Percentiles rank a stretch among this genome's conserved stretches.
Conservation (phyloP, 2,797 vertebrate species). For the Pipistrellus pipistrellus region DNA sequence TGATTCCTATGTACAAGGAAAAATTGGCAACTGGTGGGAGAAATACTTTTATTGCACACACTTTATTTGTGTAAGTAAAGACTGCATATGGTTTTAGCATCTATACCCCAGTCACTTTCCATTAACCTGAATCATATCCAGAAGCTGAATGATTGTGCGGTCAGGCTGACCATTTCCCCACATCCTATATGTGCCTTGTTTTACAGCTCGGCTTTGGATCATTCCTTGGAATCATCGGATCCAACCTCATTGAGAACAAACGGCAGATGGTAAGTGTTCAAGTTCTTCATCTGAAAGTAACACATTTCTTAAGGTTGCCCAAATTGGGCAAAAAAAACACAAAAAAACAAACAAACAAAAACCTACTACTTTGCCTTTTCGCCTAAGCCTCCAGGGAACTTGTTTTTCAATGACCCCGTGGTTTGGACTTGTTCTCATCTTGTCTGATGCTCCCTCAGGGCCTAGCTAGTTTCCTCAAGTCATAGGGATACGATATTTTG, state of each 20-base stretch:
- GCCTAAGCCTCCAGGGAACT: conserved; percentile 19
- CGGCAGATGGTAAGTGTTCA: conserved; percentile 97
- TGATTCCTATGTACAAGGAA: conserved; percentile 61
- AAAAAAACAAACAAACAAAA: background rate
- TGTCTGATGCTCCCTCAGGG: background rate
- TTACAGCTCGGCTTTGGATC: conserved; percentile 98
- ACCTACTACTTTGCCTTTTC: conserved; percentile 1
- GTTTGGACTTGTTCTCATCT: conserved; percentile 30
- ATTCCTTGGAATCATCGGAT: conserved; percentile 98
- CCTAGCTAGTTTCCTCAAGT: background rate
- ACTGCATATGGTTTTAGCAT: conserved; percentile 25
- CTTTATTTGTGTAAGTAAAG: conserved; percentile 62
- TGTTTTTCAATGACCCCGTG: conserved; percentile 41
- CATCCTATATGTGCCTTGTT: conserved; percentile 73
- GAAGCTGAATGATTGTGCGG: background rate
- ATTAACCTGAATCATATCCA: conserved; percentile 29
- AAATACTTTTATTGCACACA: conserved; percentile 41
- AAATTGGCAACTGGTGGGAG: conserved; percentile 56
- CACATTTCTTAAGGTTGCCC: conserved; percentile 32
- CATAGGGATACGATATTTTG: background rate
- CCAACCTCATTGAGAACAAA: conserved; percentile 99
- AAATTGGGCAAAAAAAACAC: background rate
- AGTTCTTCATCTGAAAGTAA: conserved; percentile 48
- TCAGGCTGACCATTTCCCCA: conserved; percentile 55
- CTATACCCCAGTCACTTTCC: conserved; percentile 40